These are phyloP conservation scores for Narcine bancroftii DNA, from an alignment of 2,113 vertebrate species.

Conservation along the genomic window DNA sequence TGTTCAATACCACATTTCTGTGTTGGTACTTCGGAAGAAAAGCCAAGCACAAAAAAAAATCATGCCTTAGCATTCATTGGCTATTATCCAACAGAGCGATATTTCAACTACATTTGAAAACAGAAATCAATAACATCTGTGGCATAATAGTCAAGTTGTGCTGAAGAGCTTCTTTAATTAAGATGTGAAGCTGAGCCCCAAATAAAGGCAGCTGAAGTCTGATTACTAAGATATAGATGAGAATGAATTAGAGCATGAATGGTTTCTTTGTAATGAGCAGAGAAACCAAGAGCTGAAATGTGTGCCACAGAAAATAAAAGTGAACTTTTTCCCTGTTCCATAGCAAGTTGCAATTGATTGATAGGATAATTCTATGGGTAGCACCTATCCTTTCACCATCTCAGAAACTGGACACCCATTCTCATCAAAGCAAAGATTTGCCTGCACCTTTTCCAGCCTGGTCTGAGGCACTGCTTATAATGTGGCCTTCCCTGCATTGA, in stretches of 20 bases:
- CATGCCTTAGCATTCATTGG: constrained; percentile 83
- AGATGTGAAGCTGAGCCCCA: constrained; percentile 93
- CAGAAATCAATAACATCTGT: constrained; percentile 98
- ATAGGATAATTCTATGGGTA: neutral
- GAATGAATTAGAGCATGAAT: constrained; percentile 60
- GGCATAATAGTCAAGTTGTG: constrained; percentile 99
- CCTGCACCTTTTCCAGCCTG: no score
- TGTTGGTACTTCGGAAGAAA: constrained; percentile 21
- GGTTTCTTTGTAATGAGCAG: constrained; percentile 93
- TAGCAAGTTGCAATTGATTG: neutral
- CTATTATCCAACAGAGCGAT: constrained; percentile 89
- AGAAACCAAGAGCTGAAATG: constrained; percentile 88
- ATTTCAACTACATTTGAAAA: constrained; percentile 79
- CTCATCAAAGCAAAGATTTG: no score
- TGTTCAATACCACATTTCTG: neutral
- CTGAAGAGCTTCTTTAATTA: constrained; percentile 98
- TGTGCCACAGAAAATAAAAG: constrained; percentile 50
- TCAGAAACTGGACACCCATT: no score
- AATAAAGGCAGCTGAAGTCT: constrained; percentile 93
- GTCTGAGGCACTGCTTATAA: no score
- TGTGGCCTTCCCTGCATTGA: no score
- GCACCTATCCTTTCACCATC: no score
- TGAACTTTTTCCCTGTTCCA: neutral
- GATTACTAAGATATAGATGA: constrained; percentile 77
- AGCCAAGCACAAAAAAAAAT: constrained; percentile 56